Base-by-base conservation (phyloP, 2,797 vertebrate genomes). In the Harpagifer antarcticus region DNA sequence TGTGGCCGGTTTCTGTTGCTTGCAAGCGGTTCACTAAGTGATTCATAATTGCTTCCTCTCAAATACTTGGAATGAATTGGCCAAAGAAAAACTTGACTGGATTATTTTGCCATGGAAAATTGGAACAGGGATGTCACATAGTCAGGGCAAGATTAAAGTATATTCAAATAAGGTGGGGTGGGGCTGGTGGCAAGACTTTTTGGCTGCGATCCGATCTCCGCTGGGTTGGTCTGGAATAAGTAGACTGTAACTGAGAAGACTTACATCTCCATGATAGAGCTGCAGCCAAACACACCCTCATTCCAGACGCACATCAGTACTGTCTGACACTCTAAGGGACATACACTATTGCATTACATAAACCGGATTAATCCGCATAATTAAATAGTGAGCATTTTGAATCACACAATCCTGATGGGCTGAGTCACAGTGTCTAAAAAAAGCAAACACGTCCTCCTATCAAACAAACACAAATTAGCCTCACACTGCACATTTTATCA, bases 281-380 rank as follows among this genome's bases (percentile, higher is more conserved):
- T 52, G 64, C 37, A 74, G 88, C 88, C 85, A 91, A 88, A 92
- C 78, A 81, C 81, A 68, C 82, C 85, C 83, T 69, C 56, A 87
- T 77, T 86, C 74, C 85, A 84, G 83, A 86, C 83, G 52, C 54
- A 76, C 81, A 76, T 69, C 70, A 37, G 64, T 58, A 50, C 74
- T 4, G 74, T 85, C 82, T 84, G 68, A 82, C 78, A 79, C 82
- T 59, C 55, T 47, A 53, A 82, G 16, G 9, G 70, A 76, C 33
- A 49, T 8, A 17, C 12, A 17, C 69, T 77, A 76, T 89, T 79
- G 59, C 45, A 5, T 80, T 79, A 44, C 82, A 77, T 60, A 17
- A 66, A 86, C 23, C 15, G 31, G 42, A 76, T 61, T 71, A 68
- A 81, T 73, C 70, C 68, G 43, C 45, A 33, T 68, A 66, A 70